These are phyloP conservation scores for Sebastes schlegelii DNA, from an alignment of 2,113 vertebrate species.

Conservation along the genomic window DNA sequence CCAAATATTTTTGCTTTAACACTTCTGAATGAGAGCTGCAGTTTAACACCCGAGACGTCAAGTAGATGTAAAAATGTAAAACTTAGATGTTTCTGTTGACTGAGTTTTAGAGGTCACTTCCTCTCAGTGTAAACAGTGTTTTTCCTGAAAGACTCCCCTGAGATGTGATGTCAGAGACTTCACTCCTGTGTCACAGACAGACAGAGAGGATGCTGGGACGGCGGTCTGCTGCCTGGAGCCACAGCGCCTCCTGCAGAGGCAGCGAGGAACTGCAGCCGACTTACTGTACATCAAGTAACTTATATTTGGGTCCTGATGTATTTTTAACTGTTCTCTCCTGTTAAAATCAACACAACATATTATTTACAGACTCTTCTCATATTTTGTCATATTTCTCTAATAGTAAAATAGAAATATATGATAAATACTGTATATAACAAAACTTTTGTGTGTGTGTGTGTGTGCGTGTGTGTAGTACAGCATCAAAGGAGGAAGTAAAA, in stretches of 20 bases:
- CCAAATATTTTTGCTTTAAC: no score
- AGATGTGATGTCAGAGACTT: constrained; percentile 2
- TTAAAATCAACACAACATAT: neutral
- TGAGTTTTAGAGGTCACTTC: constrained; percentile 14
- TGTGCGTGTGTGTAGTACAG: no score
- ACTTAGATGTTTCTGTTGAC: neutral
- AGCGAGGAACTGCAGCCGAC: neutral
- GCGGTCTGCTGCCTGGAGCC: constrained; percentile 15
- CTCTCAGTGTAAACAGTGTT: constrained; percentile 5
- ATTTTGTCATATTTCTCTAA: neutral
- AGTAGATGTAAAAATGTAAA: neutral
- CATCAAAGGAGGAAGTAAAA: no score
- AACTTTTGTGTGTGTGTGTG: no score
- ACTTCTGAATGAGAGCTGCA: neutral
- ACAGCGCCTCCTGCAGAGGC: constrained; percentile 55
- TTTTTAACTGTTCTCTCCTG: neutral
- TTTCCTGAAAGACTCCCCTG: neutral
- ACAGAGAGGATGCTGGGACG: constrained; percentile 14
- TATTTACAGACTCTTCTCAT: neutral
- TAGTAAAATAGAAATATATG: neutral
- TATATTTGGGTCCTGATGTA: neutral
- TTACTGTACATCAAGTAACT: neutral
- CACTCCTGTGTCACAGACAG: neutral
- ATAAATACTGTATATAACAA: neutral
- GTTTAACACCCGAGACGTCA: neutral